Evolutionary conservation across 1,140 invertebrate species (phyloP).

Genomic region (Steinernema khuongi): DNA sequence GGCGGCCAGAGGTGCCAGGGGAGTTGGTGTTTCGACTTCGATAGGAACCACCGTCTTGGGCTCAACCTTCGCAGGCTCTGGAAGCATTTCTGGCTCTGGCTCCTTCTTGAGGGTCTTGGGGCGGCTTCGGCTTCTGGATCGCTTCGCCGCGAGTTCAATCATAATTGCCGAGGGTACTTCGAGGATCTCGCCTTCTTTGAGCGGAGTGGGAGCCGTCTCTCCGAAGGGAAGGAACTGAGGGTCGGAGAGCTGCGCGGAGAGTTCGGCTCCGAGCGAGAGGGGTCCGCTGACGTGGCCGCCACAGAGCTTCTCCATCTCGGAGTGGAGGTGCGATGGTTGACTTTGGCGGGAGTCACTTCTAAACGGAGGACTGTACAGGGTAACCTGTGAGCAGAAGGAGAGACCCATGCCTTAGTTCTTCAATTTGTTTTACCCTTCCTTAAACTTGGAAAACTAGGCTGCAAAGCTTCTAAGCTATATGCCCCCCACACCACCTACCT

Average conservation of each 20-base stretch:
- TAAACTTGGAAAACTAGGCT: no score
- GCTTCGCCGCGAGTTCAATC: neutral
- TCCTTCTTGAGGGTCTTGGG: neutral
- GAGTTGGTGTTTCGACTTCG: neutral
- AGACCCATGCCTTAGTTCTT: no score
- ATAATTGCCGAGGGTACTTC: neutral
- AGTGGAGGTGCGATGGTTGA: neutral
- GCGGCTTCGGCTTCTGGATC: conserved; percentile 1
- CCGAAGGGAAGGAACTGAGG: neutral
- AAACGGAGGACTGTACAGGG: neutral
- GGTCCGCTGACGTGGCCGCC: neutral
- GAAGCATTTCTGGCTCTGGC: neutral
- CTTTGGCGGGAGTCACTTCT: conserved; percentile 9
- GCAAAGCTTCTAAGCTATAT: no score
- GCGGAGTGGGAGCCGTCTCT: neutral
- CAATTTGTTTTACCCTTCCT: no score
- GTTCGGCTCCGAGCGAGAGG: neutral
- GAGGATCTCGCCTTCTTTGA: neutral
- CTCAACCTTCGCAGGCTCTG: neutral
- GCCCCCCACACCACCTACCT: no score
- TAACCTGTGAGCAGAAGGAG: no score
- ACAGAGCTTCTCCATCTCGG: neutral
- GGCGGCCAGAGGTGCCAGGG: neutral
- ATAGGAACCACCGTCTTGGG: neutral
- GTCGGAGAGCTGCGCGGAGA: neutral